Percentiles rank a stretch among this genome's conserved stretches.
phyloP scores from a whole-genome alignment of 2,888 invertebrate genomes.

The Rotaria socialis region DNA sequence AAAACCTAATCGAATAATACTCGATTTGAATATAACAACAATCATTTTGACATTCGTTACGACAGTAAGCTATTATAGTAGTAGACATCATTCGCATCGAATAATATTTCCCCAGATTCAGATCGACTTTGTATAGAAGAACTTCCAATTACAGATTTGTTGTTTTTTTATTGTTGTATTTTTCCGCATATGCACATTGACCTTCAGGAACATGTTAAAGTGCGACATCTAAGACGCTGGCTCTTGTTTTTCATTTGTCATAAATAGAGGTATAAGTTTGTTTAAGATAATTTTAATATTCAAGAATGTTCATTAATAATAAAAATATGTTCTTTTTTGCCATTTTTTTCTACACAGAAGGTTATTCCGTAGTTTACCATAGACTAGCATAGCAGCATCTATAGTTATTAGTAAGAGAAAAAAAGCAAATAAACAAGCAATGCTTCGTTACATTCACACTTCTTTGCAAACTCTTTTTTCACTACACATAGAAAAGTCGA shows the following conservation, averaged over 20 bases:
- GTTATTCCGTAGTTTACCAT: neutral
- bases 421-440: conserved; percentile 28
- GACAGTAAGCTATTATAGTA: too few species aligned
- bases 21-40: too few species aligned
- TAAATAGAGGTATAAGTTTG: neutral
- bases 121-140: too few species aligned
- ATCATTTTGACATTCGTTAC: too few species aligned
- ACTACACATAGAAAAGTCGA: neutral
- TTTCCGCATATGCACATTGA: neutral
- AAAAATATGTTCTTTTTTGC: neutral
- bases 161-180: too few species aligned
- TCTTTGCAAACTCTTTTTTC: neutral
- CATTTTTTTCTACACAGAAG: neutral
- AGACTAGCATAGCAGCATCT: neutral
- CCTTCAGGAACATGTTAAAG: neutral
- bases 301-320: neutral
- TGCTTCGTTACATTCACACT: neutral
- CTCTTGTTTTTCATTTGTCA: neutral
- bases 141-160: too few species aligned
- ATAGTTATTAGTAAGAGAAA: neutral
- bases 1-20: too few species aligned
- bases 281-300: neutral
- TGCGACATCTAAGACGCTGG: neutral
- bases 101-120: too few species aligned
- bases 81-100: too few species aligned